phyloP scores from a whole-genome alignment of 1,140 invertebrate species.

The Gryon sp. region DNA sequence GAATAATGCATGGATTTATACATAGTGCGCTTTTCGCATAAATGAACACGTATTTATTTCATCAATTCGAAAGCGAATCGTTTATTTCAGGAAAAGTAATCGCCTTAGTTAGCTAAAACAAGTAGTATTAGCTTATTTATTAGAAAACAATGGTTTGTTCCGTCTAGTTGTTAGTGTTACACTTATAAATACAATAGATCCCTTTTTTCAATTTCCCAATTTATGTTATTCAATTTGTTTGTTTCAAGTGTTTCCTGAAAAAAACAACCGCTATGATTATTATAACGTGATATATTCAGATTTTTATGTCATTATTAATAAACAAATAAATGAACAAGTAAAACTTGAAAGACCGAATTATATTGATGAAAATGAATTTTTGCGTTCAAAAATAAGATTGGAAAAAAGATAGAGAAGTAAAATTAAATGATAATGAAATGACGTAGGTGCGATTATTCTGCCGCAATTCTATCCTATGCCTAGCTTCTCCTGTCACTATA shows the following conservation, averaged over 20 bases:
- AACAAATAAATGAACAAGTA: no score
- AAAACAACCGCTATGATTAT: no score
- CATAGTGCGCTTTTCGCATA: constrained; percentile 54
- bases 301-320: no score
- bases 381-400: neutral
- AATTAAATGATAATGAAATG: constrained; percentile 5
- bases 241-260: no score
- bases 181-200: neutral
- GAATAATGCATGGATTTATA: constrained; percentile 53
- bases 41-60: constrained; percentile 49
- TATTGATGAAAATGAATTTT: no score
- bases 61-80: constrained; percentile 16
- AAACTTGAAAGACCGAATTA: no score
- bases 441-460: constrained; percentile 72
- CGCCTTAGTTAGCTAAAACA: neutral
- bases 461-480: constrained; percentile 78
- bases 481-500: constrained; percentile 81
- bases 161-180: neutral
- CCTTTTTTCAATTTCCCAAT: neutral
- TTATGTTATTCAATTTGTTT: no score
- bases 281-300: no score
- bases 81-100: constrained; percentile 32
- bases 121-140: constrained; percentile 6
- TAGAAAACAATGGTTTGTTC: constrained; percentile 7
- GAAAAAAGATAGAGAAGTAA: constrained; percentile 1